Percentiles rank a stretch among this genome's conserved stretches.
These are phyloP conservation scores for Thinocorus orbignyianus DNA, from an alignment of 2,113 vertebrate genomes.

Conservation along the genomic window DNA sequence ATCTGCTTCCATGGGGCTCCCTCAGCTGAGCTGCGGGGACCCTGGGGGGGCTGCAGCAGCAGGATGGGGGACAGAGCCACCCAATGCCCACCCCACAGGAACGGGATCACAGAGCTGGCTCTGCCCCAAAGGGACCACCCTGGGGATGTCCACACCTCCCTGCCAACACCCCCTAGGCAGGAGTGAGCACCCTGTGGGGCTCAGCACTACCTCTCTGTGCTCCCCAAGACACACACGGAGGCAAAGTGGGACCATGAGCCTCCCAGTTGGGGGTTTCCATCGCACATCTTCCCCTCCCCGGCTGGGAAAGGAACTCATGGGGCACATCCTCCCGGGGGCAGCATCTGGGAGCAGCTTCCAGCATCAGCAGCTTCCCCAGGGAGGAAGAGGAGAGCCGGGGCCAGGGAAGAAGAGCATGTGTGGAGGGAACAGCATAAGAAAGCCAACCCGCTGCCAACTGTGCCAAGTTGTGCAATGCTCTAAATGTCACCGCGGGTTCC, in stretches of 20 bases:
- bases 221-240: rapidly evolving
- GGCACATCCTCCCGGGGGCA: rapidly evolving
- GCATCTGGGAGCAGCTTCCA: neutral
- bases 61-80: neutral
- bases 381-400: neutral
- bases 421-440: neutral
- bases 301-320: neutral
- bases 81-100: rapidly evolving
- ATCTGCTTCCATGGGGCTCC: neutral
- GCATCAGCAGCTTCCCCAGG: neutral
- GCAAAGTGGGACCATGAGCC: neutral
- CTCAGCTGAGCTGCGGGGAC: neutral
- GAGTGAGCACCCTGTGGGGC: rapidly evolving
- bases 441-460: neutral
- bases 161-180: neutral
- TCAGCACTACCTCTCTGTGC: neutral
- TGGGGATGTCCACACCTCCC: neutral
- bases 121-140: neutral
- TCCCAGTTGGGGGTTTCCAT: neutral
- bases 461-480: constrained; percentile 27
- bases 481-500: neutral
- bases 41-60: neutral
- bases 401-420: neutral
- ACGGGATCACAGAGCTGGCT: neutral
- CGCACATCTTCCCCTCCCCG: neutral